Base-by-base conservation (phyloP, 1,140 invertebrate species). In the Achroia grisella region DNA sequence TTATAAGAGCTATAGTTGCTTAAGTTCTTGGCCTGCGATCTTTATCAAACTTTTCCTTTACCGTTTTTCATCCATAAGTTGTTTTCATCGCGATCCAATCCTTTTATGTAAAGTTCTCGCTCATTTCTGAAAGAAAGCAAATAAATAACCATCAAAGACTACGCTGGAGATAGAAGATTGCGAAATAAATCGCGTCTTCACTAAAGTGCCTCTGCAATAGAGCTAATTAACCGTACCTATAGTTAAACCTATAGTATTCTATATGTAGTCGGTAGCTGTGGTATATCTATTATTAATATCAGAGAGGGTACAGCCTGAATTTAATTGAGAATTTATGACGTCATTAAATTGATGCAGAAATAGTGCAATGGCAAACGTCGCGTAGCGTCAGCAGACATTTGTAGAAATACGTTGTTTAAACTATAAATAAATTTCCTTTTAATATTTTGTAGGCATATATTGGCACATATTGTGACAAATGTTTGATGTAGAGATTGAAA, bases 341-440 rank as follows among this genome's bases (percentile, higher is more conserved):
- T 73, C 73, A 75, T 75, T 72, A 80, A 73, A 67, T 70, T 75
- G 64, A 78, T 75, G 64, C 61, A 67, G 67, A 73, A 75, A 77
- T 71, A 73, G 66, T 75, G 71, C 70, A 74, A 44, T 36, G 44
- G 45, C 44, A 56, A 56, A 64, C 39, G 42, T 56, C 44, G 36
- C 8, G 52, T 44, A 73, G 32, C 10, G 61, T 62, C 45, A 30
- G 54, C 55, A 62, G 34, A 58, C 48, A 27, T 9, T 17, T 37
- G 17, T 37, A 23, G 17, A 2, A 23, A 23, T 23, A 23, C 17
- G n/a, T n/a, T n/a, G n/a, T n/a, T n/a, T n/a, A n/a, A n/a, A n/a
- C n/a, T n/a, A n/a, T n/a, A n/a, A n/a, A n/a, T n/a, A n/a, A n/a
- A n/a, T n/a, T n/a, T n/a, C n/a, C n/a, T n/a, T n/a, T n/a, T n/a